Base-by-base conservation (phyloP, 2,888 invertebrate genomes). In the Acronicta alni region DNA sequence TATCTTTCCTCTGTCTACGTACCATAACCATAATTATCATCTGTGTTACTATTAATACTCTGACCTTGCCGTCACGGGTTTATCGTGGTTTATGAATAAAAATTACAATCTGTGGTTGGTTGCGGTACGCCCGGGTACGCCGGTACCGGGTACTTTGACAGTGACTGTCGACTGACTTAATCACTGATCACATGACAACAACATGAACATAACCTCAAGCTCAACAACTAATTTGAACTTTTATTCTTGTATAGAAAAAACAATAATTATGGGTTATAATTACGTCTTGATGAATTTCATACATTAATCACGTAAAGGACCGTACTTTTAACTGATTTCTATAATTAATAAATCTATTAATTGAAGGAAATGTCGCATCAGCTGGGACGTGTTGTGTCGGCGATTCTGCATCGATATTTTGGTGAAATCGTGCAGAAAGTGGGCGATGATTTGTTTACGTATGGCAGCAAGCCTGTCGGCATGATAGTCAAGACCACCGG, bases 341-440 rank as follows among this genome's bases (percentile, higher is more conserved):
- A 35, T 6, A 35, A 5, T 2, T 32, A 35, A 35, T 35, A 32
- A 16, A 5, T 14, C 12, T 16, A 35, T 12, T 42, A 26, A 14
- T 9, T 14, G n/a, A n/a, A 30, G 10, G 78, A 67, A 72, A 97
- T 98, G 98, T 97, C 97, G 12, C 91, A 95, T 61, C 96, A 96
- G 80, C 95, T 96, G 66, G 96, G 96, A 6, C 96, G 96, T 80
- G 94, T 97, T 44, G 96, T 97, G 73, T 96, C 96, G 0, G 95
- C 96, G 57, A 95, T 98, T 76, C 90, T 98, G 52, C 92, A 94
- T 52, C 97, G 98, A 88, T 96, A 97, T 88, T 98, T 97, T 87
- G 98, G 98, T 16, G 95, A 96, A 76, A 95, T 96, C 57, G 97
- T 97, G 0, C 96, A 97, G 82, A 93, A 95, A 83, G 96, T 98